Conservation (phyloP, 2,888 invertebrate genomes). For the Metallyticus violacea region DNA sequence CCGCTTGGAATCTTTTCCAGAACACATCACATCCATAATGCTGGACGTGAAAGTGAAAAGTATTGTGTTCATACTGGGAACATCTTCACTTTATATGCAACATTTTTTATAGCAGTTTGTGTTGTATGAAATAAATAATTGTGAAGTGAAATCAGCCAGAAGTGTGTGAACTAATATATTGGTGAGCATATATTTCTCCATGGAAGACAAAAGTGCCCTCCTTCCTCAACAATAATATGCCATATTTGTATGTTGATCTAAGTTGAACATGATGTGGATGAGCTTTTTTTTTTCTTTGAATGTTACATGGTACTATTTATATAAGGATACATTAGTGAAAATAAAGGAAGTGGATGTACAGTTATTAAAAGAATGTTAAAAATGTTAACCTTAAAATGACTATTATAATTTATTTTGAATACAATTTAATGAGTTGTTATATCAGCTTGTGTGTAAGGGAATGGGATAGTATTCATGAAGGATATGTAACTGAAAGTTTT, state of each 20-base stretch:
- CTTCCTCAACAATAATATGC: background rate
- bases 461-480: background rate
- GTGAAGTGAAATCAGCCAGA: background rate
- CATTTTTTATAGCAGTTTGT: background rate
- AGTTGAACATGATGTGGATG: background rate
- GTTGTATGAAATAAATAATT: background rate
- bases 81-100: background rate
- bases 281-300: background rate
- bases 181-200: background rate
- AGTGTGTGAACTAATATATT: background rate
- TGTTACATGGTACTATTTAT: background rate
- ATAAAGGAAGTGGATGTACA: background rate
- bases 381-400: background rate
- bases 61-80: background rate
- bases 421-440: background rate
- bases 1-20: conserved; percentile 18
- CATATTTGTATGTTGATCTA: background rate
- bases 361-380: background rate
- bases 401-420: background rate
- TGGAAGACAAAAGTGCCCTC: background rate
- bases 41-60: conserved; percentile 7
- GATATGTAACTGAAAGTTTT: background rate
- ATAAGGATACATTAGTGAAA: background rate
- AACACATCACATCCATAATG: conserved; percentile 26
- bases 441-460: background rate